These are phyloP conservation scores for Hafferia zeledoni DNA, from an alignment of 2,797 vertebrate species.

Conservation along the genomic window DNA sequence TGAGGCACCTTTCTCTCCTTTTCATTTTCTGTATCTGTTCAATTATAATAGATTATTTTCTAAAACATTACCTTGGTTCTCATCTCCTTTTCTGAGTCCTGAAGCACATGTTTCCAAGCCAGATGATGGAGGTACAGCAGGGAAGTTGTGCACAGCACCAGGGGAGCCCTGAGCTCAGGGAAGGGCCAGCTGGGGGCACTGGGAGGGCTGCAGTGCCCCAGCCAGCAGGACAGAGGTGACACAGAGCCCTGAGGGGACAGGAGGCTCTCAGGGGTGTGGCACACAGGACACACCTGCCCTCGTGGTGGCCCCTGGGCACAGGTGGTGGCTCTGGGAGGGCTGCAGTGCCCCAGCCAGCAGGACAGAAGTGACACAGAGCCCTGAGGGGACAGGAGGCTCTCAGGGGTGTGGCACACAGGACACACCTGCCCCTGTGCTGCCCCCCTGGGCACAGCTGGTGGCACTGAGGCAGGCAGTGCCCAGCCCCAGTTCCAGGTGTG, in stretches of 20 bases:
- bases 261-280: too few species aligned
- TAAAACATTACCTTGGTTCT: background rate
- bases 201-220: background rate
- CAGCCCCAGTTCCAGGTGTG: background rate
- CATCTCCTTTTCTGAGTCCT: background rate
- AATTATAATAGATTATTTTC: background rate
- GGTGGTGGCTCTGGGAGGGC: fast-evolving
- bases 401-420: background rate
- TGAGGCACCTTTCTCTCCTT: background rate
- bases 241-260: too few species aligned
- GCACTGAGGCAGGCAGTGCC: background rate
- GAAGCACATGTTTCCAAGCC: background rate
- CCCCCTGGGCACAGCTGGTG: background rate
- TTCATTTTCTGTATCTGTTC: background rate
- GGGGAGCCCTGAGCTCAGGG: background rate
- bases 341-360: too few species aligned
- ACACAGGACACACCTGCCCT: background rate
- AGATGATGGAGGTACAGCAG: background rate
- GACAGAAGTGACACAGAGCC: too few species aligned
- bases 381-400: too few species aligned
- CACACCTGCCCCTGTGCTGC: background rate
- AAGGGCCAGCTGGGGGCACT: background rate
- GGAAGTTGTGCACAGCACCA: background rate
- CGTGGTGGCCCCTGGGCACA: background rate
- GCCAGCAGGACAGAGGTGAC: background rate